Evolutionary conservation across 2,113 vertebrate genomes (phyloP).

Genomic region (Tauraco erythrolophus): DNA sequence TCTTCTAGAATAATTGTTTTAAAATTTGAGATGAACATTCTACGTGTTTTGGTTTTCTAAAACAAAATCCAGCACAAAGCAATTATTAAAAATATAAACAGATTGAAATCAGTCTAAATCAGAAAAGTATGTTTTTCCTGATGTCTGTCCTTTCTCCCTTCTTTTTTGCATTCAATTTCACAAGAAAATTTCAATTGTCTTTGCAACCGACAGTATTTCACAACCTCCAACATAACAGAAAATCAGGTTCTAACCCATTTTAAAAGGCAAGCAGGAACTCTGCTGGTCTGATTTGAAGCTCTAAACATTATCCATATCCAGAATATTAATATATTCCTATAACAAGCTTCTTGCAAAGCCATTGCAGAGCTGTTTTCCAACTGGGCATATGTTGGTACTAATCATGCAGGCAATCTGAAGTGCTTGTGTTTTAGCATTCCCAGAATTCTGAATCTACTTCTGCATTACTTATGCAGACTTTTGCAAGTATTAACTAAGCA

Average conservation of each 20-base stretch:
- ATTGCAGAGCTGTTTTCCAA: background rate
- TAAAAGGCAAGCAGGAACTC: background rate
- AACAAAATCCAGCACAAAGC: background rate
- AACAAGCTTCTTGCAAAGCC: background rate
- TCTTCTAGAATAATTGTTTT: background rate
- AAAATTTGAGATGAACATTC: rapidly evolving
- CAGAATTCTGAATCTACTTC: background rate
- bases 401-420: background rate
- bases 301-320: background rate
- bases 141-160: background rate
- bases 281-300: background rate
- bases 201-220: background rate
- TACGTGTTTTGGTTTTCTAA: rapidly evolving
- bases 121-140: background rate
- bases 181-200: background rate
- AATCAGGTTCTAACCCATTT: background rate
- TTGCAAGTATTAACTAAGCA: background rate
- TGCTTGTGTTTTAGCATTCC: background rate
- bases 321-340: background rate
- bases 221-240: background rate
- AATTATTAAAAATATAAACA: background rate
- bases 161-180: background rate
- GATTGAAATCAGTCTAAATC: background rate
- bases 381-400: background rate
- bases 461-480: background rate